phyloP scores from a whole-genome alignment of 1,140 invertebrate genomes.

The Drosophila carrolli region DNA sequence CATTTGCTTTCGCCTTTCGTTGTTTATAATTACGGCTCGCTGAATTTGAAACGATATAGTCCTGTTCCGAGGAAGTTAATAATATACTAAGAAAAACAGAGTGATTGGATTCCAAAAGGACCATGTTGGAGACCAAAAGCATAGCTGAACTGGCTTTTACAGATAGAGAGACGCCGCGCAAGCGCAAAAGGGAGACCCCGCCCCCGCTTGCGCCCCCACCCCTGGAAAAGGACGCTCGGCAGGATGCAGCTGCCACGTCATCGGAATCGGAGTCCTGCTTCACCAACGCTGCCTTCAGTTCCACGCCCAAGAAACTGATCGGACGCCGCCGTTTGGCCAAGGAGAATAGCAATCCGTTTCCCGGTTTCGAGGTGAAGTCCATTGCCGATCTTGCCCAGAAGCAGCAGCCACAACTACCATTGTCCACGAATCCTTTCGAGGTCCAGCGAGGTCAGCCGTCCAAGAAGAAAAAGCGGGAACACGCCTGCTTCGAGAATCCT shows the following conservation, averaged over 20 bases:
- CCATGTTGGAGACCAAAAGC: slow-evolving; percentile 69
- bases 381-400: slow-evolving; percentile 62
- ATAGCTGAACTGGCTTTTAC: slow-evolving; percentile 60
- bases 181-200: slow-evolving; percentile 70
- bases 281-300: slow-evolving; percentile 79
- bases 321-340: slow-evolving; percentile 61
- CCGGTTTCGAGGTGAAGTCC: slow-evolving; percentile 77
- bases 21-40: slow-evolving; percentile 19
- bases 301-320: slow-evolving; percentile 72
- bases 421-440: slow-evolving; percentile 72
- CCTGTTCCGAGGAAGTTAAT: background rate
- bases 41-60: background rate
- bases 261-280: slow-evolving; percentile 63
- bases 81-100: background rate
- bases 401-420: slow-evolving; percentile 6
- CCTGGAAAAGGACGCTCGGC: slow-evolving; percentile 19
- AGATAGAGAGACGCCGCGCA: slow-evolving; percentile 74
- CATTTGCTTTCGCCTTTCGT: slow-evolving; percentile 6
- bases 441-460: slow-evolving; percentile 73
- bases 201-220: slow-evolving; percentile 34
- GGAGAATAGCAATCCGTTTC: slow-evolving; percentile 54
- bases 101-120: background rate
- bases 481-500: slow-evolving; percentile 81
- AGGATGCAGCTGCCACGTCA: slow-evolving; percentile 39
- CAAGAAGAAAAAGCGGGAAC: slow-evolving; percentile 79